Percentiles rank a stretch among this genome's conserved stretches.
Evolutionary conservation across 2,888 invertebrate genomes (phyloP).

Genomic region (Caenorhabditis angaria): DNA sequence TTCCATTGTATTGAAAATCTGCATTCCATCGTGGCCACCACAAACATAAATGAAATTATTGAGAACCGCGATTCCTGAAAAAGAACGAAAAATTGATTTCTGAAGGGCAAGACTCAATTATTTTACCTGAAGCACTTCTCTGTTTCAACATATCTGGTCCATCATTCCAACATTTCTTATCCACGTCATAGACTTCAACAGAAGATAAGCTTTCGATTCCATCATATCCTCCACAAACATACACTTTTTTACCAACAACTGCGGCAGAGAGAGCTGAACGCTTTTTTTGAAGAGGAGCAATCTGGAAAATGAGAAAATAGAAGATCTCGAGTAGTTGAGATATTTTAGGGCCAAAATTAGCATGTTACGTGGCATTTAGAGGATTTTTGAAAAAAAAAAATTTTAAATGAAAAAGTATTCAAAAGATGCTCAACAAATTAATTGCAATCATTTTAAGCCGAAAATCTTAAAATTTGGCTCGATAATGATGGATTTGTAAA

Average conservation of each 20-base stretch:
- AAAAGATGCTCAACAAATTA: too few species aligned
- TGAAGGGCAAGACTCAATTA: too few species aligned
- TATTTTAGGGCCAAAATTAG: too few species aligned
- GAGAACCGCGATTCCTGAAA: constrained; percentile 73
- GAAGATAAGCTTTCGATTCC: constrained; percentile 83
- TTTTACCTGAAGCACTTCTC: constrained; percentile 74
- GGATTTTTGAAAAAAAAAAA: too few species aligned
- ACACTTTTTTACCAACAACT: constrained; percentile 44
- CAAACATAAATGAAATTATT: constrained; percentile 75
- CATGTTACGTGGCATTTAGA: too few species aligned
- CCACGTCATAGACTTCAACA: constrained; percentile 78
- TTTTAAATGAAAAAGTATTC: too few species aligned
- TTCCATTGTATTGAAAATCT: constrained; percentile 79
- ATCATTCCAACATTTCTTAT: constrained; percentile 70
- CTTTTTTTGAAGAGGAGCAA: constrained; percentile 59
- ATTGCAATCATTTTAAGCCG: too few species aligned
- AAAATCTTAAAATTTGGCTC: too few species aligned
- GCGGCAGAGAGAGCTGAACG: constrained; percentile 61
- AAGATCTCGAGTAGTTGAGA: too few species aligned
- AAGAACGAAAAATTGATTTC: too few species aligned
- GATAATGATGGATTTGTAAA: too few species aligned
- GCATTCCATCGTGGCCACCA: constrained; percentile 88
- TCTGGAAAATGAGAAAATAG: constrained; percentile 23
- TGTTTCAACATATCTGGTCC: constrained; percentile 74
- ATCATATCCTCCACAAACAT: constrained; percentile 71